Base-by-base conservation (phyloP, 2,888 invertebrate genomes). In the Antheraea assamensis region DNA sequence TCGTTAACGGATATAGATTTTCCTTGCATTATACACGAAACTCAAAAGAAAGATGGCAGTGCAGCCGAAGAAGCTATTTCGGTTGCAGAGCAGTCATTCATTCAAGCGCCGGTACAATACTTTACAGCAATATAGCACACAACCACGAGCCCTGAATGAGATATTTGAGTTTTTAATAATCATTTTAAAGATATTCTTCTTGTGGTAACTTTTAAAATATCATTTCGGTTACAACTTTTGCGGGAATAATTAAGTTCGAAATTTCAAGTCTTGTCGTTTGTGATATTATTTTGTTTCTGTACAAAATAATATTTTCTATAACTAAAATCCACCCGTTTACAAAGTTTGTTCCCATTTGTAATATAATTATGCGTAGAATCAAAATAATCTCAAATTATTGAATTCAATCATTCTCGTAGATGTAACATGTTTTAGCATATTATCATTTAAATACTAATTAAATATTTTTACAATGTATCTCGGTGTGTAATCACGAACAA, bases 11-110 rank as follows among this genome's bases (percentile, higher is more conserved):
- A 0, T 90, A 88, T 78, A 87, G 80, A 74, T 91, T 87, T 72
- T 90, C 90, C 0, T 76, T 90, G 8, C 90, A 91, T 73, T 90
- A 90, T 78, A 77, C 84, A 0, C 77, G 88, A 49, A 88, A 88
- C 55, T 78, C 80, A 30, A 89, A 85, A 58, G 85, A 87, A 68
- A 78, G 91, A 3, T 91, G 91, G 91, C 87, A 89, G 75, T 91
- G 91, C 74, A 89, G 88, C 55, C 82, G 89, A 49, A 79, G 91
- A n/a, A 89, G 89, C 68, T 85, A 85, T 73, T 90, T 84, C 70
- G 91, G 90, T 0, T 91, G 91, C 72, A 91, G 90, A 76, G 91
- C 91, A 0, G 88, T 87, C 0, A 80, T 91, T 24, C 87, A 88
- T 30, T 85, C 84, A 17, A 75, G 78, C 2, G 83, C 82, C 0